These are phyloP conservation scores for Triplophysa dalaica DNA, from an alignment of 2,113 vertebrate species.

Conservation along the genomic window DNA sequence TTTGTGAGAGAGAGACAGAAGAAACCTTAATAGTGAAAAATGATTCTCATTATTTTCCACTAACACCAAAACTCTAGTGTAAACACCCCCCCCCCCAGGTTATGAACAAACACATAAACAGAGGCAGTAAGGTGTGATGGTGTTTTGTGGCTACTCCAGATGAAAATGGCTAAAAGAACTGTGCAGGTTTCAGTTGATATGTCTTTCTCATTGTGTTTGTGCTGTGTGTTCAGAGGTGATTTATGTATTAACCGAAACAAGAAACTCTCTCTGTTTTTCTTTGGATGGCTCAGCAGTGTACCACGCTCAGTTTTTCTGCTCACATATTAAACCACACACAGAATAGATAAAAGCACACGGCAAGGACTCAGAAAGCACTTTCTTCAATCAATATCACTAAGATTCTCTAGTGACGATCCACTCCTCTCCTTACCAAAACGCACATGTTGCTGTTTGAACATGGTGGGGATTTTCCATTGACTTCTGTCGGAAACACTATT, in stretches of 20 bases:
- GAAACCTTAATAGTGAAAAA: constrained; percentile 33
- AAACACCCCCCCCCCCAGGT: background rate
- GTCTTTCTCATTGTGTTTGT: constrained; percentile 13
- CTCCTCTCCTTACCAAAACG: too few species aligned
- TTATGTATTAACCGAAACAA: background rate
- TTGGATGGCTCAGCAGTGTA: constrained; percentile 7
- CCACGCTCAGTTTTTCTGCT: constrained; percentile 5
- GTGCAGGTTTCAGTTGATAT: background rate
- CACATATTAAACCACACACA: background rate
- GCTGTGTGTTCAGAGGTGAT: constrained; percentile 30
- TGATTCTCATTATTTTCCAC: constrained; percentile 35
- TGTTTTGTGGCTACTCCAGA: too few species aligned
- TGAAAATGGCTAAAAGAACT: too few species aligned
- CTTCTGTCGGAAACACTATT: too few species aligned
- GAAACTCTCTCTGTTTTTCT: background rate
- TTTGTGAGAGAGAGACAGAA: background rate
- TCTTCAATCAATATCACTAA: background rate
- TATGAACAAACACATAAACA: background rate
- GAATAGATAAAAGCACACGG: background rate
- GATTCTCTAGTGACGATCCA: background rate
- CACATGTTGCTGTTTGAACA: too few species aligned
- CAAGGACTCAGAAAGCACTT: background rate
- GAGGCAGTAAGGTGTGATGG: background rate
- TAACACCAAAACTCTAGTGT: constrained; percentile 14
- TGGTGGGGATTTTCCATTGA: too few species aligned